Base-by-base conservation (phyloP, 2,888 invertebrate species). In the Caenorhabditis panamensis region DNA sequence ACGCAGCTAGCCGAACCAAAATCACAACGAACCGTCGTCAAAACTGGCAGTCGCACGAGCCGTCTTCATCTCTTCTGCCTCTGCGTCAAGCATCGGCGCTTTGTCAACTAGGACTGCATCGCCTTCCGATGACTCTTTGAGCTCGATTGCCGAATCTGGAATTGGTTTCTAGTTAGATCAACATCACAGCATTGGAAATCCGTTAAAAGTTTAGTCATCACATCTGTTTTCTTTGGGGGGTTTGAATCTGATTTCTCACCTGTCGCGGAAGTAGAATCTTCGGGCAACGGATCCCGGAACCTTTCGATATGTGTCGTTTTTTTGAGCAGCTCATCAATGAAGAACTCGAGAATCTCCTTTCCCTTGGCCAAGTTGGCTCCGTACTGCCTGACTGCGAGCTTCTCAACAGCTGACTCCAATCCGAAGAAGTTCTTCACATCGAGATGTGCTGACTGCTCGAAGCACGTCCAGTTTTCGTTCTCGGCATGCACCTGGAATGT, bases 361-460 rank as follows among this genome's bases (percentile, higher is more conserved):
- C 97, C 94, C 95, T 94, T 95, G 62, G 95, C 94, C 87, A 96
- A 94, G 91, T 95, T 96, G 58, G 94, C 93, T 4, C 96, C 95
- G 91, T 97, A 97, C 91, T 97, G 96, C 91, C 96, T 96, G 94
- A 96, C 96, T 61, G 96, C 95, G 89, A 97, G 94, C 92, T 96
- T 97, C 92, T 97, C 97, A 90, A 96, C 96, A 0, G 95, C 95
- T 91, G 94, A 94, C 92, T 97, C 97, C 89, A 97, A 95, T 0
- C 96, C 96, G 92, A 96, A 96, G 92, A 97, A 97, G 89, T 95
- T 96, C 91, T 95, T 96, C 62, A 97, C 96, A 92, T 96, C 96
- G 77, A 97, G 93, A 86, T 94, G 94, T 24, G 96, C 96, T 69
- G 94, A 94, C 92, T 96, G 96, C 92, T 97, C 96, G 92, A 97